Base-by-base conservation (phyloP, 1,140 invertebrate species). In the Drosophila busckii region DNA sequence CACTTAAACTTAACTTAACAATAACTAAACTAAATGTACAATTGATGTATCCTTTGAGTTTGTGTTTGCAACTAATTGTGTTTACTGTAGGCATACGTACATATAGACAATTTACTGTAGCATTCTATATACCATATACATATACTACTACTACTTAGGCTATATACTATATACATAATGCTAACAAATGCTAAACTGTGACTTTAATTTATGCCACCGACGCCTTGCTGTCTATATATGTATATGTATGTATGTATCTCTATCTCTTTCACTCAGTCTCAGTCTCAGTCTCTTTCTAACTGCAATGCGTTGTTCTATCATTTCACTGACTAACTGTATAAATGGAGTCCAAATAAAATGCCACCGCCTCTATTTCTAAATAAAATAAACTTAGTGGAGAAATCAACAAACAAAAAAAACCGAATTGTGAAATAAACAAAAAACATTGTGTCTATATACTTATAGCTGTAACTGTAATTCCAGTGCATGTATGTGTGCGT, bases 281-380 rank as follows among this genome's bases (percentile, higher is more conserved):
- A 13, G 17, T 25, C 16, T 35, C 12, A 10, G 17, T 19, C 12
- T 29, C 13, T 17, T 7, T 31, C 31, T n/a, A n/a, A n/a, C 13
- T 48, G 3, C 48, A 31, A 23, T 26, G 20, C 1, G 5, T 40
- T 55, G 13, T 7, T 12, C 16, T 35, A 56, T 60, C 38, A 52
- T 67, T 73, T 69, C 35, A 73, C 52, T 73, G 78, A 84, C 80
- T 84, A 67, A 78, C 73, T 71, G 63, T 62, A 64, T 73, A 85
- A 85, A 85, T 82, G 76, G 71, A 85, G 84, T 85, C 84, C 84
- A 85, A 85, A 60, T 75, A 80, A 85, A 85, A 84, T n/a, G 83
- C 84, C 84, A 85, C 84, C 84, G 84, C 84, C 84, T 85, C 75
- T 80, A 69, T 82, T 69, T 80, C 75, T 82, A 48, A 46, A 41